Base-by-base conservation (phyloP, 2,113 vertebrate genomes). In the Microtus montanus region DNA sequence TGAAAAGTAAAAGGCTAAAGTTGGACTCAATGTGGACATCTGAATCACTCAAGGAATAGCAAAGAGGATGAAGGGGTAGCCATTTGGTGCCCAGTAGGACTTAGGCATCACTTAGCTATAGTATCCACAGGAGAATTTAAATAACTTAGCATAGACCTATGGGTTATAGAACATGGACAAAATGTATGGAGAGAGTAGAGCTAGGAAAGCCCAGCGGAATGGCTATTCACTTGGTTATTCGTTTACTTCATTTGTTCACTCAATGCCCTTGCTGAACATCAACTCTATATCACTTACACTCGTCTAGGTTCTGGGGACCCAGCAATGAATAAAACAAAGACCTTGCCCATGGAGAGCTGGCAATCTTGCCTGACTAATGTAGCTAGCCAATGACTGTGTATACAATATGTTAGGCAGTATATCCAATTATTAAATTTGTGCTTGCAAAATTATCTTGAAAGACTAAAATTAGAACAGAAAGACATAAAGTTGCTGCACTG, bases 371-470 rank as follows among this genome's bases (percentile, higher is more conserved):
- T 49, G 93, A 38, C 24, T 47, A 28, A 68, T 20, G 28, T 13
- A 93, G 68, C 11, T 6, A 94, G 66, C 41, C 90, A 91, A 83
- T 7, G 87, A 61, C 19, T 49, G 95, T 66, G 26, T 61, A 88
- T 22, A 54, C 35, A 15, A 41, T 10, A 89, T 52, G 38, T 41
- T 41, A 80, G 20, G 35, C 17, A 91, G 26, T 93, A 71, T 58
- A 82, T 64, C 41, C 64, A 89, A 71, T 58, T 41, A 86, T 73
- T 74, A 94, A 58, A 86, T 80, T 66, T 84, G n/a, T 35, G 85
- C 44, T 94, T 87, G n/a, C 33, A 85, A 97, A 93, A 79, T 77
- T 89, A 96, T n/a, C 87, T 95, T 91, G 94, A 91, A 85, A 84
- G 74, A 87, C 10, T 94, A 89, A n/a, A 94, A 82, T 38, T 49